Conservation (phyloP, 1,140 invertebrate species). For the Zelostemma sp. region DNA sequence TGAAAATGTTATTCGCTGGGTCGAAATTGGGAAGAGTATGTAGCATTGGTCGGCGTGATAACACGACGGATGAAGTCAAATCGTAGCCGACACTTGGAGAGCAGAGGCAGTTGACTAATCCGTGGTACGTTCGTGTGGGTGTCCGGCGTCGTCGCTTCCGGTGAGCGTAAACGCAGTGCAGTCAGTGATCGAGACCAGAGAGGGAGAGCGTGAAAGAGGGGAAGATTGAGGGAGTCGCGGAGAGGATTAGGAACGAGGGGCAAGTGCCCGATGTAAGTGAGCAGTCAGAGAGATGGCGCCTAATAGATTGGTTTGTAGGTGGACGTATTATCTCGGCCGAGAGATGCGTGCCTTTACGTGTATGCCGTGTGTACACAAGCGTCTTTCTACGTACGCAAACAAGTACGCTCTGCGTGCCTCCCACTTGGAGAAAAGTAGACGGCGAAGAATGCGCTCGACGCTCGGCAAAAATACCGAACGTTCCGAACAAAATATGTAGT, state of each 20-base stretch:
- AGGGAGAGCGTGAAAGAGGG: slow-evolving; percentile 37
- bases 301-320: slow-evolving; percentile 71
- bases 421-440: slow-evolving; percentile 11
- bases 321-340: slow-evolving; percentile 65
- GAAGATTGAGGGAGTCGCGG: slow-evolving; percentile 38
- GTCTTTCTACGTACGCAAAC: neutral
- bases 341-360: slow-evolving; percentile 37
- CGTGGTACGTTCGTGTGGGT: slow-evolving; percentile 58
- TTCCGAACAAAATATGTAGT: too few relatives aligned
- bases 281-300: slow-evolving; percentile 70
- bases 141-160: slow-evolving; percentile 65
- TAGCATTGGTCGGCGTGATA: slow-evolving; percentile 11
- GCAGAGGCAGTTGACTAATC: slow-evolving; percentile 44
- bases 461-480: too few relatives aligned
- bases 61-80: slow-evolving; percentile 34
- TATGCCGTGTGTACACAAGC: slow-evolving; percentile 11
- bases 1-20: too few relatives aligned
- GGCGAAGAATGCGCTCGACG: slow-evolving; percentile 25
- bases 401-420: neutral
- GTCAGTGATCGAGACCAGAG: slow-evolving; percentile 30
- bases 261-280: slow-evolving; percentile 63
- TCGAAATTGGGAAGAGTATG: neutral
- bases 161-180: slow-evolving; percentile 50
- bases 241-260: slow-evolving; percentile 51
- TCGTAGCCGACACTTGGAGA: slow-evolving; percentile 43